A percentile compares a stretch with the other conserved stretches of the same genome.
Conservation (phyloP, 2,797 vertebrate genomes). For the Falco naumanni region DNA sequence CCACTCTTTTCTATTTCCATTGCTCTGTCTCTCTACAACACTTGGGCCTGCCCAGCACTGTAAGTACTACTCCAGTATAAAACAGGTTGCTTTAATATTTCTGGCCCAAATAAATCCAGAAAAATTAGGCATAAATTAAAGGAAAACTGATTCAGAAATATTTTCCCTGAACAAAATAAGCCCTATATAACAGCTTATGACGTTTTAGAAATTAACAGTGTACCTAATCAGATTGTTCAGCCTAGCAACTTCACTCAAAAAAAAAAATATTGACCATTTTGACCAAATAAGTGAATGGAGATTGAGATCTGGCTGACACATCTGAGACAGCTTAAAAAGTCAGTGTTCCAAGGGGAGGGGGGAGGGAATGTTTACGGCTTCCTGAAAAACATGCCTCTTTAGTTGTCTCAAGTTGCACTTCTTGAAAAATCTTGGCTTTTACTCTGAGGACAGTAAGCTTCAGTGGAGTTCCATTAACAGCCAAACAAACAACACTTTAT, state of each 20-base stretch:
- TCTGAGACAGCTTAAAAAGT: neutral
- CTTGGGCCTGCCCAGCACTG: neutral
- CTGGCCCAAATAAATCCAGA: neutral
- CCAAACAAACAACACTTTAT: neutral
- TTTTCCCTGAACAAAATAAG: neutral
- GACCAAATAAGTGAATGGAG: neutral
- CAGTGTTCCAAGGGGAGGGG: neutral
- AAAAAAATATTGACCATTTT: neutral
- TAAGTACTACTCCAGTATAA: neutral
- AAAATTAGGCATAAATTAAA: neutral
- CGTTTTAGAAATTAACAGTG: neutral
- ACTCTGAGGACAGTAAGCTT: neutral
- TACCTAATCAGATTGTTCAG: neutral
- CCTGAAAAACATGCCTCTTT: conserved; percentile 12
- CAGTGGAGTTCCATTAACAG: neutral
- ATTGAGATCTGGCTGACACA: neutral
- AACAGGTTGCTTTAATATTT: neutral
- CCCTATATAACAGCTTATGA: neutral
- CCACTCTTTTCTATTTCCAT: neutral
- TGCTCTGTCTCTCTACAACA: neutral
- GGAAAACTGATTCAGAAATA: neutral
- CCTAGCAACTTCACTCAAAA: neutral
- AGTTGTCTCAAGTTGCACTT: neutral
- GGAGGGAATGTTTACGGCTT: neutral
- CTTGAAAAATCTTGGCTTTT: conserved; percentile 9